Conservation (phyloP, 2,113 vertebrate species). For the Heterocephalus glaber region DNA sequence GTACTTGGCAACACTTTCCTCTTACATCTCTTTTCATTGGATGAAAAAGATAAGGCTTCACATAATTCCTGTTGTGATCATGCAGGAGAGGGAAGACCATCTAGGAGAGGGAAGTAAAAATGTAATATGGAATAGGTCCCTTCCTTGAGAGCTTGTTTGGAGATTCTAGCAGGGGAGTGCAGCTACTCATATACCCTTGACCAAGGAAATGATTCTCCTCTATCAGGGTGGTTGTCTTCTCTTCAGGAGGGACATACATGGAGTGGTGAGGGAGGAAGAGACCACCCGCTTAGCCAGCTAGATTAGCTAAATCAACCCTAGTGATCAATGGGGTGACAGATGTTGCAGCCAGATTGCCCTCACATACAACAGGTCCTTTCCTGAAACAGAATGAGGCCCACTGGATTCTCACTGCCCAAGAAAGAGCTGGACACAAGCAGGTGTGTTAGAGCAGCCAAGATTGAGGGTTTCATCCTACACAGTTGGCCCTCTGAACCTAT, state of each 20-base stretch:
- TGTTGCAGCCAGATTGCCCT: too few species aligned
- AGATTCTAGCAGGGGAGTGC: too few species aligned
- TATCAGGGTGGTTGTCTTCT: too few species aligned
- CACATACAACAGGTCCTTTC: background rate
- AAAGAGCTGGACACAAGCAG: background rate
- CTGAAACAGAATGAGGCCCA: conserved; percentile 33
- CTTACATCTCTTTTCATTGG: background rate
- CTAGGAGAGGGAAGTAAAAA: background rate
- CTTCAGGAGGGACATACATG: too few species aligned
- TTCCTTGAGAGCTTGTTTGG: background rate
- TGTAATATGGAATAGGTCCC: background rate
- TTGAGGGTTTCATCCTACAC: background rate
- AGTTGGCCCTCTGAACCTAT: background rate
- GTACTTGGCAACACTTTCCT: background rate
- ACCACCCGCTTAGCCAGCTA: too few species aligned
- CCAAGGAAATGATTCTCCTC: too few species aligned
- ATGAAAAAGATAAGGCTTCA: conserved; percentile 9
- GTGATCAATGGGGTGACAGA: too few species aligned
- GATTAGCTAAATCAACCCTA: too few species aligned
- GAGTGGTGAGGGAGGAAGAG: too few species aligned
- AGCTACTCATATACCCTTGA: too few species aligned
- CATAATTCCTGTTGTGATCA: background rate
- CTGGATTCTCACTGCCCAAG: background rate
- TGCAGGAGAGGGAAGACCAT: background rate
- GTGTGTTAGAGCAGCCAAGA: background rate